Evolutionary conservation across 2,888 invertebrate species (phyloP), one percentile per base, ranked within the genome.

Genomic region (Napeogenes inachia): DNA sequence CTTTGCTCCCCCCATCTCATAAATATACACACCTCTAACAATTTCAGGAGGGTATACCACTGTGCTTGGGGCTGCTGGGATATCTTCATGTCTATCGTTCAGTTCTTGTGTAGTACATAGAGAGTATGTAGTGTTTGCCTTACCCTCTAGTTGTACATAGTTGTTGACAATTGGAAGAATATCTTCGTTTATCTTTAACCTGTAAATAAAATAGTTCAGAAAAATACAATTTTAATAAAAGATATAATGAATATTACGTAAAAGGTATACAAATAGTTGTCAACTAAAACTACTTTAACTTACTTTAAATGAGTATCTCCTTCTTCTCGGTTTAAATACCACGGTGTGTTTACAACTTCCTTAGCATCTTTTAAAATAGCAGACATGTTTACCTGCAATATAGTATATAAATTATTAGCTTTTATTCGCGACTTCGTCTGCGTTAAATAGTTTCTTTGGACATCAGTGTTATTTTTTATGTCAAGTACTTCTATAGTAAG

Each of bases 111-210:
- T 79, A 0, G 78, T 69, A 4, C 76, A 68, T 38, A 92, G 70
- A 64, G 77, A 79, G 68, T 86, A 91, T 12, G 72, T 70, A 0
- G 78, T 70, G 3, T 74, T 74, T 0, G 77, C 68, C 46, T 85
- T 86, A 8, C 87, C 79, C 57, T 87, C 80, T 53, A 92, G 63
- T 5, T 78, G 77, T n/a, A 91, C 80, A 68, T 87, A 91, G 61
- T 89, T 83, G 56, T 76, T 77, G 5, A 91, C 67, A 30, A 78
- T 64, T n/a, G 79, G 68, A 63, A 82, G 77, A 2, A 91, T 62
- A 33, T 84, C 81, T 46, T 85, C 78, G 64, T 92, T 87, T 2
- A 89, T 80, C 5, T 73, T 72, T 38, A 91, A 77, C 67, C 92
- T 91, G 71, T 3, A 10, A 12, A 42, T 55, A 21, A 21, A 21